A percentile compares a stretch with the other conserved stretches of the same genome.
phyloP scores from a whole-genome alignment of 2,113 vertebrate genomes.

The Cyanoramphus novaezelandiae region DNA sequence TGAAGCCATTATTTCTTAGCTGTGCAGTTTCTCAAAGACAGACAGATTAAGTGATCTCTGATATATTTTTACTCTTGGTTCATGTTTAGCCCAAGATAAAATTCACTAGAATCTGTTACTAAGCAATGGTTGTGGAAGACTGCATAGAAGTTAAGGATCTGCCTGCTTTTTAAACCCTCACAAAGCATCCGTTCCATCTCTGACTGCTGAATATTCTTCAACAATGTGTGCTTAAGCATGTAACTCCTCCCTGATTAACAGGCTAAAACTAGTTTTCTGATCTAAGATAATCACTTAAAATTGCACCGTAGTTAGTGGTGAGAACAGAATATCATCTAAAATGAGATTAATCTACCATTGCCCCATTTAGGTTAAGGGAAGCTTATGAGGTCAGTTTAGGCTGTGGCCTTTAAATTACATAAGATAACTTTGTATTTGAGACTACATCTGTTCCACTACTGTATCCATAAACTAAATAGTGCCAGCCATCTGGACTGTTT shows the following conservation, averaged over 20 bases:
- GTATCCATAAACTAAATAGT: background rate
- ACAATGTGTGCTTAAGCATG: background rate
- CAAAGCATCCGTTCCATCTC: background rate
- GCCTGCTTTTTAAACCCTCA: background rate
- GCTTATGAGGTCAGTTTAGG: background rate
- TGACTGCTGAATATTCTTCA: background rate
- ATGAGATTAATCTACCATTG: background rate
- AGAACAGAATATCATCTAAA: background rate
- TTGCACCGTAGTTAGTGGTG: background rate
- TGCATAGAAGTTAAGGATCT: background rate
- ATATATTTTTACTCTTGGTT: background rate
- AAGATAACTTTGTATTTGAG: background rate
- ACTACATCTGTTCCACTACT: background rate
- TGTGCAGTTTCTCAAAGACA: background rate
- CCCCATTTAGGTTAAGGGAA: background rate
- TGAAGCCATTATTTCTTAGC: background rate
- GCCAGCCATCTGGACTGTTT: slow-evolving; percentile 19
- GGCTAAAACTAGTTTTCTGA: background rate
- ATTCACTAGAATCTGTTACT: background rate
- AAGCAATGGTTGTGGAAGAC: background rate
- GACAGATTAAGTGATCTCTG: background rate
- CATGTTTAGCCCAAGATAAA: background rate
- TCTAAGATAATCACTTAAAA: background rate
- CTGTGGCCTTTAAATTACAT: background rate
- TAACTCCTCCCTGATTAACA: background rate